phyloP scores from a whole-genome alignment of 2,797 vertebrate species.

The Anisognathus igniventris region DNA sequence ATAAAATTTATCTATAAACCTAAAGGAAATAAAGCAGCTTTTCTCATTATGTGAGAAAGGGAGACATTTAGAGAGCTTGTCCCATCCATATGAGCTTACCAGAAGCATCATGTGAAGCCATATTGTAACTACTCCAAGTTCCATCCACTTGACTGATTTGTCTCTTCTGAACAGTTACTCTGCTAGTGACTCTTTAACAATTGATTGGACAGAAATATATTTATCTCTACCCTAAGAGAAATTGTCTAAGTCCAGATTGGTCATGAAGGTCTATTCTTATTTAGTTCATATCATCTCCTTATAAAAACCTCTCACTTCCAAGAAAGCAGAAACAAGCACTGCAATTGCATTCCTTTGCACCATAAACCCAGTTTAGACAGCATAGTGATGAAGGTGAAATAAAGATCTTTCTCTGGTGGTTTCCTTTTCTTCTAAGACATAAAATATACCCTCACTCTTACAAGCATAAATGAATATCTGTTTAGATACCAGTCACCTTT shows the following conservation, averaged over 20 bases:
- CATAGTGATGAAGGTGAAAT: background rate
- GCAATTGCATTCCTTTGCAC: background rate
- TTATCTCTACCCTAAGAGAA: background rate
- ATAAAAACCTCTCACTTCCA: background rate
- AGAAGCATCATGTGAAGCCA: background rate
- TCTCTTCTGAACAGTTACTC: background rate
- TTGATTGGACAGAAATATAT: background rate
- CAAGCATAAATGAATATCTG: background rate
- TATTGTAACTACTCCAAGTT: background rate
- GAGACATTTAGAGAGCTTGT: background rate
- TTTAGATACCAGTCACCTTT: background rate
- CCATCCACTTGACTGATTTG: background rate
- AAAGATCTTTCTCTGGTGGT: background rate
- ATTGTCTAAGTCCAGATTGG: background rate
- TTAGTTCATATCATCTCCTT: background rate
- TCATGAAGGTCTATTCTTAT: background rate
- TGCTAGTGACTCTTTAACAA: background rate
- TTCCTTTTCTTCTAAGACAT: background rate
- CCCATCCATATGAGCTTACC: background rate
- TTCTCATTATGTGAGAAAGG: background rate
- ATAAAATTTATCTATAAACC: background rate
- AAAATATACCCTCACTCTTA: background rate
- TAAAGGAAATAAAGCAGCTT: background rate
- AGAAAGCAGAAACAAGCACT: background rate
- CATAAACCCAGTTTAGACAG: background rate